Conservation (phyloP, 2,113 vertebrate species). For the Rhinoderma darwinii region DNA sequence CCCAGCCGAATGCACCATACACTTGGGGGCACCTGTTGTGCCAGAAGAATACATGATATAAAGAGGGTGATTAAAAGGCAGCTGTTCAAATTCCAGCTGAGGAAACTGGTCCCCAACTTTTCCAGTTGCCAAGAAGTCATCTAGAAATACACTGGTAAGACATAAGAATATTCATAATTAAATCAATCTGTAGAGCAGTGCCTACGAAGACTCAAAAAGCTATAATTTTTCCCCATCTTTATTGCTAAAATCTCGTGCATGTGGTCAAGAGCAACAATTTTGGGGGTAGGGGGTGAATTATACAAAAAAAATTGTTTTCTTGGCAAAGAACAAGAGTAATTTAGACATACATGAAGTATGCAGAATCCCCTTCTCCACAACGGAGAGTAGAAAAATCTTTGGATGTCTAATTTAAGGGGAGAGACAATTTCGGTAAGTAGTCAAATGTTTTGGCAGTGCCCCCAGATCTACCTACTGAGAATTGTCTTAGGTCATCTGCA, state of each 20-base stretch:
- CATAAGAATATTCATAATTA: neutral
- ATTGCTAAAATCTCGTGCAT: neutral
- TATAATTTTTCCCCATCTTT: neutral
- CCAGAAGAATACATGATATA: constrained; percentile 97
- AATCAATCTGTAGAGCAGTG: neutral
- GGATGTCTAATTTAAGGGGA: no score
- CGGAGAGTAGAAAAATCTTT: no score
- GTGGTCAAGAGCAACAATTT: neutral
- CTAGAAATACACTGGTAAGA: constrained; percentile 83
- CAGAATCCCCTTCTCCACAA: no score
- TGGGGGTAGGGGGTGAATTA: no score
- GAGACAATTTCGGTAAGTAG: no score
- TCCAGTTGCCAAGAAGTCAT: constrained; percentile 86
- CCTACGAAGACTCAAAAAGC: neutral
- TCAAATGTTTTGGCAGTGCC: no score
- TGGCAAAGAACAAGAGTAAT: no score
- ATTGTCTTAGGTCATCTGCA: no score
- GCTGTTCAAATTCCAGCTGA: constrained; percentile 96
- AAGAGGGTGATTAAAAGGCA: constrained; percentile 92
- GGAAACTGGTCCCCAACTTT: constrained; percentile 82
- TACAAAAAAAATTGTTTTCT: no score
- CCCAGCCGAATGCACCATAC: constrained; percentile 97
- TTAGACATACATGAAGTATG: no score
- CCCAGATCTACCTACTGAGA: no score
- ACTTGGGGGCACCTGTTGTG: constrained; percentile 95